A percentile compares a stretch with the other conserved stretches of the same genome.
phyloP scores from a whole-genome alignment of 2,113 vertebrate species.

The Pseudorhombus dupliciocellatus region DNA sequence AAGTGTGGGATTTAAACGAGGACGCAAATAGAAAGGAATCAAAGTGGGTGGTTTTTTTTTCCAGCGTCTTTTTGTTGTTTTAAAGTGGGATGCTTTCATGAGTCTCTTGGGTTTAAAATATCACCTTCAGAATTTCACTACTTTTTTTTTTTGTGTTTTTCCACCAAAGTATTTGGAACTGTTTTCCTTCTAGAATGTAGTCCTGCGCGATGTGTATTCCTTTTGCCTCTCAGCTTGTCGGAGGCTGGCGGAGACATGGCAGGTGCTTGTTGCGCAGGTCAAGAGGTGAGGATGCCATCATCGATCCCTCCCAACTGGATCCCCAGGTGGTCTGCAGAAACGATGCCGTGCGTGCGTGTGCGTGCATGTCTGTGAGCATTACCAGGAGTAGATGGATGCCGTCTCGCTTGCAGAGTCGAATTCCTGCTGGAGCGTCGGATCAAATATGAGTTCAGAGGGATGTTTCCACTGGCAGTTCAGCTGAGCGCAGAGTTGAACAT shows the following conservation, averaged over 20 bases:
- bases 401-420: conserved; percentile 31
- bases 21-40: conserved; percentile 33
- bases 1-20: conserved; percentile 14
- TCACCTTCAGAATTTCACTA: conserved; percentile 24
- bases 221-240: conserved; percentile 16
- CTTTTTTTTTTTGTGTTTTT: conserved; percentile 15
- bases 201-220: not conserved
- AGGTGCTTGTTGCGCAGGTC: conserved; percentile 35
- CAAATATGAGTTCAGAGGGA: conserved; percentile 46
- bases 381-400: not conserved
- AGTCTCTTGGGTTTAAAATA: conserved; percentile 24
- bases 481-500: conserved; percentile 11
- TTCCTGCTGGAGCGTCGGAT: conserved; percentile 26
- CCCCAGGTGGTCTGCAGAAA: conserved; percentile 31
- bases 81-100: conserved; percentile 25
- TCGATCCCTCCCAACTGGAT: conserved; percentile 54
- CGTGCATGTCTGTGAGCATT: too few species aligned
- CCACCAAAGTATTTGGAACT: not conserved
- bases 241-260: conserved; percentile 36
- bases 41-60: conserved; percentile 17
- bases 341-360: conserved; percentile 8
- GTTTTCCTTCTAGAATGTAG: conserved; percentile 16
- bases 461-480: conserved; percentile 25
- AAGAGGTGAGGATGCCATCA: conserved; percentile 52
- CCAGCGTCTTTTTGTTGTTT: conserved; percentile 38